Conservation (phyloP, 2,113 vertebrate species). For the Glaucomys volans region DNA sequence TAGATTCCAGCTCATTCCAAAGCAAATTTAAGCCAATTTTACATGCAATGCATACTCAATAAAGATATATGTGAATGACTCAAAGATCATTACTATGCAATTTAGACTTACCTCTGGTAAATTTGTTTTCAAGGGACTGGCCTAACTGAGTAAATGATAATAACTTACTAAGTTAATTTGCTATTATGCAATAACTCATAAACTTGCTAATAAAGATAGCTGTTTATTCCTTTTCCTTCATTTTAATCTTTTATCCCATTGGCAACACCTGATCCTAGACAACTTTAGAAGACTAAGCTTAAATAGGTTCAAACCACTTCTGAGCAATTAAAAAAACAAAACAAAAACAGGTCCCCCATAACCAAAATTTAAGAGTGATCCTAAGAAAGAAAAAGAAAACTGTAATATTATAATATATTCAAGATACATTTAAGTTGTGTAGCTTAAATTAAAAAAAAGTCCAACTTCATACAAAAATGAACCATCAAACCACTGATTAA, state of each 20-base stretch:
- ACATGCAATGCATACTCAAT: neutral
- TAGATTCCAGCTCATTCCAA: slow-evolving; percentile 18
- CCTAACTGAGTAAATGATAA: neutral
- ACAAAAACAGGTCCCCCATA: neutral
- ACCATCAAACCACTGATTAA: neutral
- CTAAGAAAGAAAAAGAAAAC: slow-evolving; percentile 49
- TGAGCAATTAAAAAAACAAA: neutral
- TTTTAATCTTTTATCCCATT: neutral
- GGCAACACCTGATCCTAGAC: neutral
- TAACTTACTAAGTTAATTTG: neutral
- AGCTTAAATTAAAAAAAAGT: slow-evolving; percentile 43
- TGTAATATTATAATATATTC: neutral
- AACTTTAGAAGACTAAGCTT: neutral
- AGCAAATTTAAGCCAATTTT: slow-evolving; percentile 27
- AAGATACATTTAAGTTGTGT: slow-evolving; percentile 28
- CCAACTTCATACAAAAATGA: slow-evolving; percentile 22
- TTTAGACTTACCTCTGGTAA: neutral
- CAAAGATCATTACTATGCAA: neutral
- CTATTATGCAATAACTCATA: neutral
- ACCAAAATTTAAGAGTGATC: neutral
- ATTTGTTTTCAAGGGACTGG: slow-evolving; percentile 1
- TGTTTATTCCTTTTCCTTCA: neutral
- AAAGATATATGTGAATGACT: slow-evolving; percentile 29
- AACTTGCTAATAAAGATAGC: neutral
- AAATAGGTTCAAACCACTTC: neutral